Percentiles rank a stretch among this genome's conserved stretches.
Conservation (phyloP, 2,888 invertebrate genomes). For the Erebia epiphron region DNA sequence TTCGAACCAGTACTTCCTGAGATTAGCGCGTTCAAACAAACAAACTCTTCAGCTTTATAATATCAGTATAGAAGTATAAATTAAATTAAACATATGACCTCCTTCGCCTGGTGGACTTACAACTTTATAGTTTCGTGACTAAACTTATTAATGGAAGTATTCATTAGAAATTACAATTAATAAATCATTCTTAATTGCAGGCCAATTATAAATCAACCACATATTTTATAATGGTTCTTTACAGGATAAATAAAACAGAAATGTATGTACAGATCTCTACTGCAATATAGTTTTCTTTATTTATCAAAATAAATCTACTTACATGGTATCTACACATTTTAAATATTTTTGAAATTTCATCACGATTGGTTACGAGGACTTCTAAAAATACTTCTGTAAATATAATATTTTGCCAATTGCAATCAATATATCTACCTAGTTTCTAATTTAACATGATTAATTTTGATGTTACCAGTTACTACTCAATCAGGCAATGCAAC, state of each 20-base stretch:
- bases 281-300: background rate
- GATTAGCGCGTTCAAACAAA: no score
- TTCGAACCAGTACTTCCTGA: no score
- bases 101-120: background rate
- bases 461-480: no score
- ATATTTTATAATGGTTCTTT: background rate
- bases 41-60: no score
- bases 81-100: no score
- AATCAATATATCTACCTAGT: background rate
- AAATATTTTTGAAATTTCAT: background rate
- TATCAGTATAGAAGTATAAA: no score
- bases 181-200: background rate
- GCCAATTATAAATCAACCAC: background rate
- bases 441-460: background rate
- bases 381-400: background rate
- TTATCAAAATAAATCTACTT: background rate
- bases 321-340: background rate
- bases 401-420: background rate
- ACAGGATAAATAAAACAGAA: background rate
- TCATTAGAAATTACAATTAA: background rate
- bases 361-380: background rate
- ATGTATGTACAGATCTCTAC: background rate
- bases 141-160: background rate
- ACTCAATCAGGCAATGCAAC: no score
- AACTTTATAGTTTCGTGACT: slow-evolving; percentile 14